Conservation (phyloP, 2,797 vertebrate genomes). For the Darevskia mixta region DNA sequence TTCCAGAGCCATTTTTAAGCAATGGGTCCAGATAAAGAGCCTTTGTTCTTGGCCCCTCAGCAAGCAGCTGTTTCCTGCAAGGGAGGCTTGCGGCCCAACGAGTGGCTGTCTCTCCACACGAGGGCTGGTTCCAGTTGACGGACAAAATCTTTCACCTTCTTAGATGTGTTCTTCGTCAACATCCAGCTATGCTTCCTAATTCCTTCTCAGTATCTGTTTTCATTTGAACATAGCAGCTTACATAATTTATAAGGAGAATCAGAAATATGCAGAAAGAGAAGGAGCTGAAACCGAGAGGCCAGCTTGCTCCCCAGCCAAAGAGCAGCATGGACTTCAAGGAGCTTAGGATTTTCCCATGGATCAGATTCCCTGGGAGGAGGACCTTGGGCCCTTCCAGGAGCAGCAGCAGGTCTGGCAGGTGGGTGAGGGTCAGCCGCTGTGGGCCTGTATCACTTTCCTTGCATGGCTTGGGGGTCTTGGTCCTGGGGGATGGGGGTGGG, state of each 20-base stretch:
- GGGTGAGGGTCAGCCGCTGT: too few relatives aligned
- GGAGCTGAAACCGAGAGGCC: constrained; percentile 66
- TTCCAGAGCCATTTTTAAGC: neutral
- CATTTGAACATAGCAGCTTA: constrained; percentile 58
- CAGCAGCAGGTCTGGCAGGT: neutral
- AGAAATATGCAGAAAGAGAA: constrained; percentile 64
- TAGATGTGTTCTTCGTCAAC: neutral
- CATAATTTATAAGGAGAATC: constrained; percentile 72
- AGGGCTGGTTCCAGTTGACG: constrained; percentile 5
- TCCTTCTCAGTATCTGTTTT: constrained; percentile 42
- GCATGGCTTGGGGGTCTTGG: neutral
- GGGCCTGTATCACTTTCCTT: neutral
- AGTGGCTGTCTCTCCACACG: neutral
- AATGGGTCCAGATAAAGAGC: neutral
- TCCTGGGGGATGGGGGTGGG: neutral
- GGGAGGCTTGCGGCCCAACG: neutral
- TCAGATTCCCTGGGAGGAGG: constrained; percentile 45
- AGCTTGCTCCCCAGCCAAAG: constrained; percentile 58
- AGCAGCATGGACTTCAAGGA: constrained; percentile 52
- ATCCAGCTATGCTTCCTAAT: constrained; percentile 47
- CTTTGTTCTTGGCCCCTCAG: neutral
- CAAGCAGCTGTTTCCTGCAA: neutral
- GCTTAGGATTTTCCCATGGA: constrained; percentile 65
- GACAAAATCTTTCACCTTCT: constrained; percentile 37
- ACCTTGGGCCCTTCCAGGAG: constrained; percentile 18